A percentile compares a stretch with the other conserved stretches of the same genome.
These are phyloP conservation scores for Neodiprion pinetum DNA, from an alignment of 1,140 invertebrate genomes.

Conservation along the genomic window DNA sequence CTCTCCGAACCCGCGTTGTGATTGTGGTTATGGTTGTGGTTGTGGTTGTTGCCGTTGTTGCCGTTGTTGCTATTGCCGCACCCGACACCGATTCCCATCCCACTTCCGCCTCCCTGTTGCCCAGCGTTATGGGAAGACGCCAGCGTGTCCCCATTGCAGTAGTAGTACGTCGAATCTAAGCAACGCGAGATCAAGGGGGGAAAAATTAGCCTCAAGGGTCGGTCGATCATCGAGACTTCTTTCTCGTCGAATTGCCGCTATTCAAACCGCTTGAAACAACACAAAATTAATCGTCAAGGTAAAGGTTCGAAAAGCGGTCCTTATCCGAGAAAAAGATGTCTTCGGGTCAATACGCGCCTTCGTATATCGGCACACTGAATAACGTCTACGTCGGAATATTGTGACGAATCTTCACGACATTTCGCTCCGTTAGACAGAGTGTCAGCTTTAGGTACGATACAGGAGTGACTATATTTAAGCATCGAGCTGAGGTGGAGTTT, in stretches of 20 bases:
- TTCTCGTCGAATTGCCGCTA: too few relatives aligned
- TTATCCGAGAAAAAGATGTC: too few relatives aligned
- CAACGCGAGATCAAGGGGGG: constrained; percentile 25
- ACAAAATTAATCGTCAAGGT: constrained; percentile 6
- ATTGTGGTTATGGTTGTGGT: constrained; percentile 25
- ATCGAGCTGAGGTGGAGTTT: too few relatives aligned
- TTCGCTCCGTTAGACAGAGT: too few relatives aligned
- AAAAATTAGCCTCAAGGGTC: not conserved
- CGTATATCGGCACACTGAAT: too few relatives aligned
- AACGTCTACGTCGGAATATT: too few relatives aligned
- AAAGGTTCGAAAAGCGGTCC: not conserved
- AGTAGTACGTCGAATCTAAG: constrained; percentile 72
- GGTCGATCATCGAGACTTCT: too few relatives aligned
- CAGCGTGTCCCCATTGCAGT: constrained; percentile 67
- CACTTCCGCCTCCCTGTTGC: constrained; percentile 43
- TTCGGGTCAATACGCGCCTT: too few relatives aligned
- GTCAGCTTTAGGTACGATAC: too few relatives aligned
- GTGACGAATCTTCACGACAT: too few relatives aligned
- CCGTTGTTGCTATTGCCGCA: constrained; percentile 43
- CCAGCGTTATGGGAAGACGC: constrained; percentile 61
- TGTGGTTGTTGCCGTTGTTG: constrained; percentile 38
- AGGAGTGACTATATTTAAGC: too few relatives aligned
- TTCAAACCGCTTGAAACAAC: not conserved
- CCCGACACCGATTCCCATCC: constrained; percentile 15
- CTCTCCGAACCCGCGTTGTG: constrained; percentile 51